Base-by-base conservation (phyloP, 2,113 vertebrate species). In the Epinephelus moara region DNA sequence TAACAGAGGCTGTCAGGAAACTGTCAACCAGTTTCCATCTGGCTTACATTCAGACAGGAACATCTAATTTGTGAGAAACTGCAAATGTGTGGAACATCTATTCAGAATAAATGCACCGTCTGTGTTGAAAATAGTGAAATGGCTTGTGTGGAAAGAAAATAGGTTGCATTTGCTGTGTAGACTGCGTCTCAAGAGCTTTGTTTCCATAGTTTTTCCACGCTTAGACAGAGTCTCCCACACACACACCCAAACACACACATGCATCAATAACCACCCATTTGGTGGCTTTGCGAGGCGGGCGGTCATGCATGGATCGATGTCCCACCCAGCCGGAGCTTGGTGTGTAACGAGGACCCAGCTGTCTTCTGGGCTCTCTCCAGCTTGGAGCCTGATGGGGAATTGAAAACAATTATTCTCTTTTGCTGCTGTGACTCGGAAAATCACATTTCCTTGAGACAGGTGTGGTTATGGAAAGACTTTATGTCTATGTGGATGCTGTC, bases 321-420 rank as follows among this genome's bases (percentile, higher is more conserved):
- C 25, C 63, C 53, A 17, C 57, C 61, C 75, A 60, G 71, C 47
- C 12, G 6, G 66, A 59, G 55, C 69, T 71, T 12, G 1, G 18
- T 18, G 56, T 82, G 70, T 14, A 63, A 49, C 15, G 18, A 56
- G 67, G 70, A 74, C 71, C 40, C 71, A 85, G 79, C 59, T 80
- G 70, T 80, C 57, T 25, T 23, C 61, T 33, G 42, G n/a, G 21
- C 45, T 12, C 42, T 45, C 42, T 45, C 11, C 42, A 45, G 42
- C 42, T 23, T 52, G 18, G 15, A 84, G 33, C n/a, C 64, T 55
- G 63, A 75, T 50, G 42, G 60, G 50, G 40, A 61, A 61, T 56
- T 52, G 33, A 61, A 40, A 71, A 62, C 69, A 42, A 4, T 3
- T 62, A 55, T 47, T 56, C 25, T 53, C n/a, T 59, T 55, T 33